Evolutionary conservation across 2,113 vertebrate genomes (phyloP), one percentile per base, ranked within the genome.

Genomic region (Tapirus terrestris): DNA sequence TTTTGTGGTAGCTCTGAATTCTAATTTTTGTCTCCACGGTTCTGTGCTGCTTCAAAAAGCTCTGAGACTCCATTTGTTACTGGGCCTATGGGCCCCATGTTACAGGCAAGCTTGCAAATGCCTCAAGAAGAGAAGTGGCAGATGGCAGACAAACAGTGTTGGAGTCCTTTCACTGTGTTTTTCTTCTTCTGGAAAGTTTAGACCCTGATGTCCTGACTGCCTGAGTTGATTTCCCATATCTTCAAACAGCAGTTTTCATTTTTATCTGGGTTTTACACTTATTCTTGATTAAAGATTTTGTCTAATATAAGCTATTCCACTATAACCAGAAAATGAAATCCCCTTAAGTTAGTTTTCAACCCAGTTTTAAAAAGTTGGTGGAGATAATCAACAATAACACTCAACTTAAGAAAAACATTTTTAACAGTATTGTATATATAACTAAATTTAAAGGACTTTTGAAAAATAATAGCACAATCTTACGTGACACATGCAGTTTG

Each of bases 221-320:
- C 63, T 87, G 68, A 33, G 39, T 43, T 91, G 4, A 81, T 96
- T 94, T 91, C 65, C 56, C 79, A 3, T 82, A 88, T 89, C 56
- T 85, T 88, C 48, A 88, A 67, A 82, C 0, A 73, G 43, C 9
- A 60, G 20, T 70, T 56, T 75, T 84, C 11, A 80, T 53, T 85
- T 91, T 94, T 86, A 89, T 92, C 33, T 36, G 60, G 11, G 3
- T 48, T 87, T 96, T 60, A 8, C 82, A 27, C 65, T 94, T 94
- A 68, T 0, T 45, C 39, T 83, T 79, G 2, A 27, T 31, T 5
- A 96, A 56, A 93, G 43, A 63, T 21, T 48, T 23, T 94, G 5
- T 67, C 43, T 77, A 16, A 45, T 92, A 60, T 53, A 75, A 82
- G 14, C 23, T 58, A 65, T 77, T 81, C n/a, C n/a, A 39, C 4